Base-by-base conservation (phyloP, 2,113 vertebrate species). In the Sarotherodon lohbergeri region DNA sequence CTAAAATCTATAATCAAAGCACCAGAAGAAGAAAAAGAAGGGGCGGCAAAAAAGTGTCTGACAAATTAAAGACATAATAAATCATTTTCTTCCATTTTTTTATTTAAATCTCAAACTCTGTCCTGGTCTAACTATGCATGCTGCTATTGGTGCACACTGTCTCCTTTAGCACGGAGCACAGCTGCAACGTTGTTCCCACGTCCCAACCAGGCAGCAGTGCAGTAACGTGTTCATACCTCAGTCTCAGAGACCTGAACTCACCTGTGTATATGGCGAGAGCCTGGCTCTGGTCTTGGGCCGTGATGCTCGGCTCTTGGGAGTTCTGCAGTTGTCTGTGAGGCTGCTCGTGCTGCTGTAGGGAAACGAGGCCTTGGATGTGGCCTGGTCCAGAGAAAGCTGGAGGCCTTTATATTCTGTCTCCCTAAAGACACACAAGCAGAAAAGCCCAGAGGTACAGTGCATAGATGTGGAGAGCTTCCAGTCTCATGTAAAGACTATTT, bases 381-480 rank as follows among this genome's bases (percentile, higher is more conserved):
- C 96, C 95, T 99, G 99, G 96, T 99, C 98, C 94, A 99, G 91
- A 19, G 99, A 99, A 52, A 99, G 97, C 93, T 99, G 99, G 3
- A 99, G 96, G 78, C 98, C 98, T 96, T 99, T 99, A 86, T 99
- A 99, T 93, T 99, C 98, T 1, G 98, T 98, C 90, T 99, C 98
- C 95, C 99, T 99, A 90, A 79, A 93, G 34, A 95, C 71, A 94
- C 13, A 85, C 83, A 85, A 3, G 83, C 56, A 12, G 86, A 79
- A 39, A 29, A 71, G 11, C 43, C 24, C 24, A 19, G 27, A 50
- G 71, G 24, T n/a, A 48, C 39, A 71, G 22, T 43, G 4, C 71
- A 81, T 61, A 71, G 82, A 79, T 85, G 78, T 84, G 86, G 48
- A 82, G 48, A 56, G 79, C 86, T 80, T 68, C 36, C n/a, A 48